Conservation (phyloP, 2,113 vertebrate species). For the Tyrannus savana region DNA sequence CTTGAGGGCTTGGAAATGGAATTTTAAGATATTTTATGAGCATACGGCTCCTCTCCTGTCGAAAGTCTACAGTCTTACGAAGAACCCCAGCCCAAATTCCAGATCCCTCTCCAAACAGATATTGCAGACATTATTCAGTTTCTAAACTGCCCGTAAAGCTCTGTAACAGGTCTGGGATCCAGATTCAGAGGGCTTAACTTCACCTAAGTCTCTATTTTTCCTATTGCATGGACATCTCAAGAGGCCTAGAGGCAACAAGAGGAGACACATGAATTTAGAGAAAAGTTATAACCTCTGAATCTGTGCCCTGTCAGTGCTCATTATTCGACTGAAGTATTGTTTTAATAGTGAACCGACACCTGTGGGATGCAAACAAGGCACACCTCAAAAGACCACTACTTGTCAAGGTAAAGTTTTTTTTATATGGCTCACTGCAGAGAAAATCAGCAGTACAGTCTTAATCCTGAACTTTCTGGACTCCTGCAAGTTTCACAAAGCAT, state of each 20-base stretch:
- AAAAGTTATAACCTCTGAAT: not conserved
- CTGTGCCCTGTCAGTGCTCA: not conserved
- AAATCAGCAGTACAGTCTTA: not conserved
- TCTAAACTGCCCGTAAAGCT: not conserved
- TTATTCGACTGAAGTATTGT: not conserved
- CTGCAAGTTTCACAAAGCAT: not conserved
- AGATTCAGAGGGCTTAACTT: not conserved
- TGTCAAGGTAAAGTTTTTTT: not conserved
- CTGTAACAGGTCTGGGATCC: not conserved
- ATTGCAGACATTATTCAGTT: not conserved
- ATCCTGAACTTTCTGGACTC: not conserved
- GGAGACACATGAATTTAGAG: not conserved
- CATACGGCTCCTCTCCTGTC: not conserved
- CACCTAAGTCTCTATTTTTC: not conserved
- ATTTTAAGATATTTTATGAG: not conserved
- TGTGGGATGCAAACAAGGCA: not conserved
- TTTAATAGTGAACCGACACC: not conserved
- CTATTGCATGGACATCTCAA: not conserved
- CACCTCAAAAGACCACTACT: not conserved
- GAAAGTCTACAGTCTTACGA: not conserved
- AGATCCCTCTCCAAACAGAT: not conserved
- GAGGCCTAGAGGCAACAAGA: not conserved
- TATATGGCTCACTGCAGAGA: not conserved
- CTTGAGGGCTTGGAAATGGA: not conserved
- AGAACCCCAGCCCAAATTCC: not conserved